Conservation (phyloP, 2,113 vertebrate genomes). For the Axis porcinus region DNA sequence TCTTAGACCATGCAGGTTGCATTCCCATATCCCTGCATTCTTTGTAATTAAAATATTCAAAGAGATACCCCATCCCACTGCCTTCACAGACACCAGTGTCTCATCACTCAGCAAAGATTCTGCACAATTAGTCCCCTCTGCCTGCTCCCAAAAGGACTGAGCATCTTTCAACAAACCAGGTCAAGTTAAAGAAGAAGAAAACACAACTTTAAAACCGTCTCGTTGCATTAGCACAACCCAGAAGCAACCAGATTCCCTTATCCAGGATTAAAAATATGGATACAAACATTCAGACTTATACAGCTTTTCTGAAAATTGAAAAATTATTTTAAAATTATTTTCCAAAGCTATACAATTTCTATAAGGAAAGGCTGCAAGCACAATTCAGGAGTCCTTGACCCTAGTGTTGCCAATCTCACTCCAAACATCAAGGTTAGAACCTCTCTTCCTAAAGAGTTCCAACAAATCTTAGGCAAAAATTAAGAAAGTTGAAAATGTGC, state of each 20-base stretch:
- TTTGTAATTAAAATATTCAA: conserved; percentile 35
- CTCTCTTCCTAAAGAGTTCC: conserved; percentile 13
- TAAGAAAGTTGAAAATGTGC: background rate
- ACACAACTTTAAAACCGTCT: conserved; percentile 47
- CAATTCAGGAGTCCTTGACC: background rate
- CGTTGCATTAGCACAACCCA: background rate
- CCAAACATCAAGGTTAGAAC: background rate
- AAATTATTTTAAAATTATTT: conserved; percentile 17
- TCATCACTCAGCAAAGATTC: conserved; percentile 48
- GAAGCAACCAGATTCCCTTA: conserved; percentile 1
- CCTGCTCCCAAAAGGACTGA: background rate
- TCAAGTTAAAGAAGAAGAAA: conserved; percentile 52
- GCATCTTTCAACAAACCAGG: conserved; percentile 55
- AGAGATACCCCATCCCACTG: background rate
- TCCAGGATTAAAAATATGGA: background rate
- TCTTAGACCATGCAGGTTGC: background rate
- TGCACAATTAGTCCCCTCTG: background rate
- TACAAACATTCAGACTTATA: background rate
- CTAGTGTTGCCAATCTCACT: background rate
- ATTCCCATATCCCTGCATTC: background rate
- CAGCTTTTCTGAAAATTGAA: conserved; percentile 4
- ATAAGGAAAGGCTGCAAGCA: background rate
- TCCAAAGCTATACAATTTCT: background rate
- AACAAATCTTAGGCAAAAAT: conserved; percentile 35
- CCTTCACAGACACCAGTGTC: conserved; percentile 36